These are phyloP conservation scores for Drosophila suzukii DNA, from an alignment of 1,140 invertebrate species.

Conservation along the genomic window DNA sequence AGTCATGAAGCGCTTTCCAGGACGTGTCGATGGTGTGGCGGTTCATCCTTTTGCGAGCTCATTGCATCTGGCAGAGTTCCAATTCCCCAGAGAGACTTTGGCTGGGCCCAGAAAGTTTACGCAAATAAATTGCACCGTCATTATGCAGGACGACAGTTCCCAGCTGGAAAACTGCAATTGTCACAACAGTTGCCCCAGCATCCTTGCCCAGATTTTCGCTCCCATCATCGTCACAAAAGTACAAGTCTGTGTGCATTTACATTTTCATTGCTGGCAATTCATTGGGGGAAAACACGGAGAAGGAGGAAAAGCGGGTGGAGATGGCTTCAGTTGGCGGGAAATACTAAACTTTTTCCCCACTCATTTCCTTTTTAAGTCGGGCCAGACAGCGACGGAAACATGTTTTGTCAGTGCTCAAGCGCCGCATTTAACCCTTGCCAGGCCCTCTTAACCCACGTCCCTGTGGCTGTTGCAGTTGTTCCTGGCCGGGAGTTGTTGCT, in stretches of 20 bases:
- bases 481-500: constrained; percentile 15
- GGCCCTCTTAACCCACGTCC: constrained; percentile 3
- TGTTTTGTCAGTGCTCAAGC: constrained; percentile 79
- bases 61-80: constrained; percentile 35
- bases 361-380: constrained; percentile 60
- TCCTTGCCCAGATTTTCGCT: constrained; percentile 50
- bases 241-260: constrained; percentile 55
- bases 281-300: constrained; percentile 28
- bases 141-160: constrained; percentile 47
- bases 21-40: constrained; percentile 12
- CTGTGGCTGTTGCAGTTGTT: constrained; percentile 42
- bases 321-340: constrained; percentile 29
- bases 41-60: constrained; percentile 6
- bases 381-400: constrained; percentile 65
- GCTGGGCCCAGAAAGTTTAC: constrained; percentile 62
- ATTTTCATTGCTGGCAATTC: constrained; percentile 78
- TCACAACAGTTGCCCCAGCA: constrained; percentile 41
- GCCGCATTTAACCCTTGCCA: constrained; percentile 73
- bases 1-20: constrained; percentile 23
- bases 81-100: constrained; percentile 18
- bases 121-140: constrained; percentile 74
- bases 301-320: background rate
- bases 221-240: constrained; percentile 41
- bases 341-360: constrained; percentile 66
- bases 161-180: constrained; percentile 47